These are phyloP conservation scores for Heliocidaris tuberculata DNA, from an alignment of 35 echinoderm and acorn worm species.

Conservation along the genomic window DNA sequence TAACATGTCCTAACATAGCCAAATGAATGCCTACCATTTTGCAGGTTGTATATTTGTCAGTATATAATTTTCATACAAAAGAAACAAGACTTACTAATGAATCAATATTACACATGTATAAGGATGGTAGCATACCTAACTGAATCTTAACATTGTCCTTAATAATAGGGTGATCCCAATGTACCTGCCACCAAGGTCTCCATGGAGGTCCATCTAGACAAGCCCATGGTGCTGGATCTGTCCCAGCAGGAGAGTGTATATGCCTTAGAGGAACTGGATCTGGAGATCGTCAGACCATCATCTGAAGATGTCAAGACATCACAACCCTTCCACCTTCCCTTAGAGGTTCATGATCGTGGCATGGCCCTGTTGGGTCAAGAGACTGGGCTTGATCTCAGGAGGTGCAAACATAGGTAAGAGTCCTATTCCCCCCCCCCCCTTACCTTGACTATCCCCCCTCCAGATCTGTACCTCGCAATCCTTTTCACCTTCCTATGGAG, in stretches of 20 bases:
- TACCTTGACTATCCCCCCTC: too few relatives aligned
- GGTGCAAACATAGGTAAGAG: slow-evolving; percentile 37
- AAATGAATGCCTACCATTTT: too few relatives aligned
- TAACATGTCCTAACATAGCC: too few relatives aligned
- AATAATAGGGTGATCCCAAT: slow-evolving; percentile 86
- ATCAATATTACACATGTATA: background rate
- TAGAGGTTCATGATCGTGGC: slow-evolving; percentile 70
- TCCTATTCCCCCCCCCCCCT: too few relatives aligned
- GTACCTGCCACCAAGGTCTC: slow-evolving; percentile 85
- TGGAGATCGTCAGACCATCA: slow-evolving; percentile 42
- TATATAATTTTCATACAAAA: background rate
- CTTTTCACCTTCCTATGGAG: too few relatives aligned
- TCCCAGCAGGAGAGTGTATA: slow-evolving; percentile 67
- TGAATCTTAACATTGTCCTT: background rate
- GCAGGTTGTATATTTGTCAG: background rate
- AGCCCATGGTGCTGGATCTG: slow-evolving; percentile 69
- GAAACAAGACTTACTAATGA: too few relatives aligned
- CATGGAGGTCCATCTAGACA: slow-evolving; percentile 77
- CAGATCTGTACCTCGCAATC: too few relatives aligned
- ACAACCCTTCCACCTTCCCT: slow-evolving; percentile 74
- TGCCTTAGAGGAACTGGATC: slow-evolving; percentile 46
- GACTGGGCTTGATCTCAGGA: slow-evolving; percentile 40
- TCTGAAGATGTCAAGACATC: background rate
- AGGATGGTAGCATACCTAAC: background rate
- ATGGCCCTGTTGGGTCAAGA: slow-evolving; percentile 52